Conservation (phyloP, 2,797 vertebrate species). For the Acrossocheilus fasciatus region DNA sequence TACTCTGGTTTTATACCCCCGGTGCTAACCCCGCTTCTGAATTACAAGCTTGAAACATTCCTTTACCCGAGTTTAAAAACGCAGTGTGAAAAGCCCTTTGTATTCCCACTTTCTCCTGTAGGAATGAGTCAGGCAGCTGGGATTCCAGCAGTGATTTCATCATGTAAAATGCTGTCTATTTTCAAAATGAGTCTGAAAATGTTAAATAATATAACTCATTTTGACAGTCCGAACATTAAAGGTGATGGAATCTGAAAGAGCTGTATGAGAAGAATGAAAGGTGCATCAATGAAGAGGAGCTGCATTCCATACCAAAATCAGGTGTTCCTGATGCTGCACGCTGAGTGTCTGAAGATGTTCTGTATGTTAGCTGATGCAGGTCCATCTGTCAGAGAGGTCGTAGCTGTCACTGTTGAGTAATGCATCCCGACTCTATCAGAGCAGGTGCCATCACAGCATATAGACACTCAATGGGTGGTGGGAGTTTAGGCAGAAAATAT, state of each 20-base stretch:
- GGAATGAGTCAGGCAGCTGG: neutral
- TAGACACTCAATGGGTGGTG: constrained; percentile 11
- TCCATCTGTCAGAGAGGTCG: constrained; percentile 45
- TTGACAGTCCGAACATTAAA: neutral
- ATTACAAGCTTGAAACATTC: no score
- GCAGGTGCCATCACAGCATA: constrained; percentile 38
- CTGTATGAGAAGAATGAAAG: constrained; percentile 11
- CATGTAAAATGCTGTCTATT: neutral
- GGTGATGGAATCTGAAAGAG: constrained; percentile 15
- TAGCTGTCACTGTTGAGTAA: constrained; percentile 34
- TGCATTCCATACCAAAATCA: neutral
- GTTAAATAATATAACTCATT: neutral
- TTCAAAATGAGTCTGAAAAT: constrained; percentile 11
- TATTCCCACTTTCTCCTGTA: neutral
- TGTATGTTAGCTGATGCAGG: constrained; percentile 22
- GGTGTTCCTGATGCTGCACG: neutral
- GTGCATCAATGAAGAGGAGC: neutral
- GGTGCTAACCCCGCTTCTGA: no score
- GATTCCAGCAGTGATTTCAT: neutral
- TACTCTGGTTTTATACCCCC: no score
- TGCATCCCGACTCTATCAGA: constrained; percentile 13
- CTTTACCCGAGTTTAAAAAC: neutral
- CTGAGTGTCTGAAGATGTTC: constrained; percentile 11
- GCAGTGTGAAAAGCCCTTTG: neutral
- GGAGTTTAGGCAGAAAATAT: constrained; percentile 17